Base-by-base conservation (phyloP, 1,140 invertebrate species). In the Armadillidium nasatum region DNA sequence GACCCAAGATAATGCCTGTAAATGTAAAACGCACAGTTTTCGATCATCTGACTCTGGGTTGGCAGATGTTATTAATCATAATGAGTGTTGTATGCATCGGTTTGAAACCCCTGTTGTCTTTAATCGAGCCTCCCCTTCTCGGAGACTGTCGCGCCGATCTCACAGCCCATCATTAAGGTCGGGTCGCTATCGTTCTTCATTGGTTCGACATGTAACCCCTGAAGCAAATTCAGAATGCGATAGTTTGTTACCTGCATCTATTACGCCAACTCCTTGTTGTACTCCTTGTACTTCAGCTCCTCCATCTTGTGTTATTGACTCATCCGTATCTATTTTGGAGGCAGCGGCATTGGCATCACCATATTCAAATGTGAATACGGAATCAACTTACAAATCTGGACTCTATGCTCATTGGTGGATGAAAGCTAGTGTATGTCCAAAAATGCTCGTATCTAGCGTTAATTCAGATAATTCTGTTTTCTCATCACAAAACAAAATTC, bases 401-500 rank as follows among this genome's bases (percentile, higher is more conserved):
- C 87, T 94, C 83, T 94, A 94, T 84, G 93, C 92, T 77, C 93
- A 94, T 86, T 94, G 93, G 93, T 94, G 93, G 92, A 89, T 94
- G 85, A 94, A 94, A 88, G 91, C 91, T 33, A 78, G 76, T 44
- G 76, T 81, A 21, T 80, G 76, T n/a, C 80, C 80, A 21, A 73
- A 70, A 11, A 15, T 73, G 33, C 10, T 80, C 19, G 69, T 33
- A 13, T 13, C 10, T 78, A 46, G 77, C 50, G 75, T 10, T 60
- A 70, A 13, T 44, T 60, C 13, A 72, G 67, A 50, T 73, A 76
- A 68, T 73, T 75, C 21, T 72, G 68, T 44, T 69, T 73, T 11
- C 70, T 72, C 23, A 76, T 76, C 66, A 70, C 45, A 46, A 15
- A 19, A 70, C 19, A 73, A 73, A 54, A 74, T 73, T 19, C 46